phyloP scores from a whole-genome alignment of 2,888 invertebrate species.

The Dioctria rufipes region DNA sequence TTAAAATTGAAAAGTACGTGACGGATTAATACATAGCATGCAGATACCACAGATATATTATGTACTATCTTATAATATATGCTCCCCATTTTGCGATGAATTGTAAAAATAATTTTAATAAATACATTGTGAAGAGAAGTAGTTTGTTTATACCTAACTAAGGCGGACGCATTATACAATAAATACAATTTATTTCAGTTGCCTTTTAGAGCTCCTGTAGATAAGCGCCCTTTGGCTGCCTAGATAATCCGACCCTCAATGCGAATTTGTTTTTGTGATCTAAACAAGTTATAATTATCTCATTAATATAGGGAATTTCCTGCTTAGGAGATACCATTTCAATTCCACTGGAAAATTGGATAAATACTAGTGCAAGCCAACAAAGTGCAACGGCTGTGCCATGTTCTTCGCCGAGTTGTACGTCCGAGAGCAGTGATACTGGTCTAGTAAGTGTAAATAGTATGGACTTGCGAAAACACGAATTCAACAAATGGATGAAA shows the following conservation, averaged over 20 bases:
- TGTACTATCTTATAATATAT: too few species aligned
- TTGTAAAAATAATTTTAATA: not conserved
- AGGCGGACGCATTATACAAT: not conserved
- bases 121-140: not conserved
- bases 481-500: not conserved
- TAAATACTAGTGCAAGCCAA: too few species aligned
- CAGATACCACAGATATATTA: too few species aligned
- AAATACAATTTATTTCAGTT: not conserved
- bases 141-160: not conserved
- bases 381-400: too few species aligned
- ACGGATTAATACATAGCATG: not conserved
- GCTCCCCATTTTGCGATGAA: too few species aligned
- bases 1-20: not conserved
- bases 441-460: not conserved
- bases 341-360: too few species aligned
- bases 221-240: not conserved
- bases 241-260: not conserved
- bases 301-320: constrained; percentile 13
- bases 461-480: constrained; percentile 1
- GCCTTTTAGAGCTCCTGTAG: not conserved
- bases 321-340: too few species aligned
- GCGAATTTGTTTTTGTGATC: not conserved
- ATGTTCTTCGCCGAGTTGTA: too few species aligned
- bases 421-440: not conserved
- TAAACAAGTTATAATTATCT: not conserved